Percentiles rank a stretch among this genome's conserved stretches.
Conservation (phyloP, 2,113 vertebrate genomes). For the Fulmarus glacialis region DNA sequence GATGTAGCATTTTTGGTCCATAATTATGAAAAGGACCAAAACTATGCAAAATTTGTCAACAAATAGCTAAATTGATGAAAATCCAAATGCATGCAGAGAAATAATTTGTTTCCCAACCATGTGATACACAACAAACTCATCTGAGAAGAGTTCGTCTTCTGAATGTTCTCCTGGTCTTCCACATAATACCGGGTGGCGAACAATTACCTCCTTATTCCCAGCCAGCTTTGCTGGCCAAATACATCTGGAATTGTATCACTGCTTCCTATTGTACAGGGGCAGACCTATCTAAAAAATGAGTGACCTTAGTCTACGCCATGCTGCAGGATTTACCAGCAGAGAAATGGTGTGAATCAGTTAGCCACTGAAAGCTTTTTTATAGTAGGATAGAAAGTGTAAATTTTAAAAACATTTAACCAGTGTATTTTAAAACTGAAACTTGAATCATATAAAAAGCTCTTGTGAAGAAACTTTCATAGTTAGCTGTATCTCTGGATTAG, state of each 20-base stretch:
- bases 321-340: neutral
- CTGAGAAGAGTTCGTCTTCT: neutral
- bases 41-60: neutral
- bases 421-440: neutral
- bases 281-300: neutral
- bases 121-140: neutral
- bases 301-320: neutral
- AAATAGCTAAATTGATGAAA: neutral
- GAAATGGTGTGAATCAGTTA: neutral
- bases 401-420: neutral
- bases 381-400: neutral
- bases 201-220: neutral
- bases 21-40: neutral
- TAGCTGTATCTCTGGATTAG: neutral
- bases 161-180: neutral
- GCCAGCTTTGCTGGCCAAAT: neutral
- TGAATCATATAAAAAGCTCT: neutral
- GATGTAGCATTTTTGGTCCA: neutral
- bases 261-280: neutral
- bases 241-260: neutral
- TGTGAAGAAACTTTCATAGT: neutral
- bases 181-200: accelerated
- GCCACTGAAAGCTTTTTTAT: neutral
- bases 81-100: neutral
- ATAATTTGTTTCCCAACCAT: neutral